Base-by-base conservation (phyloP, 2,888 invertebrate genomes). In the Bellardia pandia region DNA sequence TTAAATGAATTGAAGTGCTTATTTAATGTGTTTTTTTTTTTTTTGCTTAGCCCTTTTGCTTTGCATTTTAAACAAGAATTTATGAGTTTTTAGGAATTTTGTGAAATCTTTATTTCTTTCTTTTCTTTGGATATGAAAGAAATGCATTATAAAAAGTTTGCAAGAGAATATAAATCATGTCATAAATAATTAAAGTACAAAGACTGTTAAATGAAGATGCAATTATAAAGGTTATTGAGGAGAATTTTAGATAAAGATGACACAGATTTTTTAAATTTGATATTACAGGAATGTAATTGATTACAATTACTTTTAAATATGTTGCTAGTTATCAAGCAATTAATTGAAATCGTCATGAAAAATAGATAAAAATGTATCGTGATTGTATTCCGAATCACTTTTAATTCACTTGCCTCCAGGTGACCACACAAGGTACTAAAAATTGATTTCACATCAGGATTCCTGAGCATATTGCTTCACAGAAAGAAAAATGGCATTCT, bases 1-100 rank as follows among this genome's bases (percentile, higher is more conserved):
- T 75, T 58, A n/a, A 45, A 68, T 48, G 74, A 74, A 81, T 81
- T 74, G 74, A 75, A 58, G 66, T 66, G 37, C 14, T 37, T 62
- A 13, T 60, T 60, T 33, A 8, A 37, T 37, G 23, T 56, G 9
- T 11, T 11, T 8, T 45, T 45, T 56, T 56, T 53, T 51, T 64
- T 80, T 42, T 71, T 30, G 14, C 45, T 3, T 9, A n/a, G 8
- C 56, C 8, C 16, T 60, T 48, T 14, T 60, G 23, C 33, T 74
- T 33, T 62, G 5, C 33, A 13, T 64, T 66, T 56, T 66, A 58
- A 58, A 56, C 74, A 66, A 66, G 45, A 66, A 74, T 66, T 81
- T 74, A 74, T 81, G 48, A 72, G 64, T 51, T 13, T 13, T 33
- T 56, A 33, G 2, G 3, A 2, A 56, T 66, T 53, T 33, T n/a